These are phyloP conservation scores for Diloba caeruleocephala DNA, from an alignment of 2,888 invertebrate species.

Conservation along the genomic window DNA sequence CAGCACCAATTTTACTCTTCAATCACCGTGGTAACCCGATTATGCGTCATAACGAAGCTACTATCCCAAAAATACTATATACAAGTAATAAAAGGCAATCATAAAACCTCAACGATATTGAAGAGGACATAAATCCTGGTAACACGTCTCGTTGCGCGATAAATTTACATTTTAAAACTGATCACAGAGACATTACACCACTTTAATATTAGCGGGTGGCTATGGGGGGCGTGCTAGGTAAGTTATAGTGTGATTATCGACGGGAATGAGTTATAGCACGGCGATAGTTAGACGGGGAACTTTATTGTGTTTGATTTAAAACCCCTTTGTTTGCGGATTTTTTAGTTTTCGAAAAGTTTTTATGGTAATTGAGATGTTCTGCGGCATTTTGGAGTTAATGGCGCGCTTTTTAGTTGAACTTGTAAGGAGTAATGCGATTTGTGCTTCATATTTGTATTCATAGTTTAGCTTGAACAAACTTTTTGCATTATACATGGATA, in stretches of 20 bases:
- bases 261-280: conserved; percentile 50
- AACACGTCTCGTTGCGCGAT: conserved; percentile 48
- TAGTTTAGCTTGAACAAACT: conserved; percentile 14
- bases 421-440: conserved; percentile 32
- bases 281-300: conserved; percentile 44
- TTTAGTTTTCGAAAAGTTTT: conserved; percentile 46
- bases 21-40: conserved; percentile 38
- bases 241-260: conserved; percentile 60
- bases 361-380: conserved; percentile 54
- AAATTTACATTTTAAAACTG: conserved; percentile 61
- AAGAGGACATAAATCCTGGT: conserved; percentile 50
- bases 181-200: conserved; percentile 56
- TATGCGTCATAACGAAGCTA: conserved; percentile 34
- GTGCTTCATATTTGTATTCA: conserved; percentile 30
- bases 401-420: conserved; percentile 42
- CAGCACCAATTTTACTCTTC: conserved; percentile 30
- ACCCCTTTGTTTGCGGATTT: conserved; percentile 52
- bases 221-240: conserved; percentile 38
- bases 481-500: conserved; percentile 6
- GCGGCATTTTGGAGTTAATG: conserved; percentile 52
- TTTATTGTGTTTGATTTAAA: conserved; percentile 59
- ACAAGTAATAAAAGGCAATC: conserved; percentile 43
- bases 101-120: conserved; percentile 50
- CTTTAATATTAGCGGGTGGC: conserved; percentile 54
- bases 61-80: conserved; percentile 41